These are phyloP conservation scores for Trachythela sp. DNA, from an alignment of 64 coral and sea anemone genomes.

Conservation along the genomic window DNA sequence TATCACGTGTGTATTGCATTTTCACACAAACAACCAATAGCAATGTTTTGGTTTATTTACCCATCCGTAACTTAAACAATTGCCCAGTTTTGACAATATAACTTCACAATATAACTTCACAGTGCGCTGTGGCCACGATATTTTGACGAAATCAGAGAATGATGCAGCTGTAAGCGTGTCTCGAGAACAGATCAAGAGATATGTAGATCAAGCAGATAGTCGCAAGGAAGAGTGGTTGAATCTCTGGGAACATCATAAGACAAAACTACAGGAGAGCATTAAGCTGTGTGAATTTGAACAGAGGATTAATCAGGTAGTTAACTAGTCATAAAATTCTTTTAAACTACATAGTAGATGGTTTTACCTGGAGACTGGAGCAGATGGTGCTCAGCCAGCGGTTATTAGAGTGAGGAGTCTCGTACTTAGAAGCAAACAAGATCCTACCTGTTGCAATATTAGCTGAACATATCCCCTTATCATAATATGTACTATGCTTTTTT, in stretches of 20 bases:
- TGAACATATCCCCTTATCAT: too few relatives aligned
- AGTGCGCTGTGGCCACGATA: slow-evolving; percentile 68
- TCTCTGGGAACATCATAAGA: slow-evolving; percentile 91
- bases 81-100: too few relatives aligned
- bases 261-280: slow-evolving; percentile 83
- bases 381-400: too few relatives aligned
- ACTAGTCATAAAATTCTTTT: not conserved
- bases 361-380: too few relatives aligned
- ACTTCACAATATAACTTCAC: slow-evolving; percentile 80
- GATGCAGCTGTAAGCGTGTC: slow-evolving; percentile 69
- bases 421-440: too few relatives aligned
- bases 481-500: slow-evolving; percentile 22
- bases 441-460: too few relatives aligned
- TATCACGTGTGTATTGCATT: too few relatives aligned
- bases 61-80: too few relatives aligned
- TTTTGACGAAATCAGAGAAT: slow-evolving; percentile 55
- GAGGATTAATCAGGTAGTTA: slow-evolving; percentile 80
- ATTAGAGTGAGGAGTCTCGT: not conserved
- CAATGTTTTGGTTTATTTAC: too few relatives aligned
- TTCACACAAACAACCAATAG: too few relatives aligned
- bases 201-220: slow-evolving; percentile 70
- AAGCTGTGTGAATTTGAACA: slow-evolving; percentile 91
- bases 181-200: slow-evolving; percentile 92
- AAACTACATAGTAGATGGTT: not conserved
- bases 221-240: slow-evolving; percentile 80